A percentile compares a stretch with the other conserved stretches of the same genome.
phyloP scores from a whole-genome alignment of 2,797 vertebrate species.

The Australoheros facetus region DNA sequence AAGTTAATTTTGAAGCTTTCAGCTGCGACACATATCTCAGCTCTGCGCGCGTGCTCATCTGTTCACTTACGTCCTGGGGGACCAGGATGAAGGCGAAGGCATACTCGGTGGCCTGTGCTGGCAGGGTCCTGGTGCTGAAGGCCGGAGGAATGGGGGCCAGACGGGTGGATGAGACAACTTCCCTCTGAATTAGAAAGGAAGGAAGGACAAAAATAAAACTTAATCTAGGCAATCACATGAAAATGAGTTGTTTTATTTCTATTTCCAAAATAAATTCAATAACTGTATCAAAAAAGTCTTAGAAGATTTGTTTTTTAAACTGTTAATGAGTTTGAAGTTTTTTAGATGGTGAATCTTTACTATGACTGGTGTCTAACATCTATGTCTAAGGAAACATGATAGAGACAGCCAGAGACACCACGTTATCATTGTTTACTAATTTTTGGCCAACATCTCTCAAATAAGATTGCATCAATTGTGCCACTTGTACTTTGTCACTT shows the following conservation, averaged over 20 bases:
- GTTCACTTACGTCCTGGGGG: slow-evolving; percentile 91
- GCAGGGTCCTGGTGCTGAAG: slow-evolving; percentile 88
- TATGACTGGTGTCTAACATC: too few relatives aligned
- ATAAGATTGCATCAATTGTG: too few relatives aligned
- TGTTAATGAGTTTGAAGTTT: background rate
- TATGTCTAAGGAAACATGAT: too few relatives aligned
- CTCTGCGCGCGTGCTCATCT: background rate
- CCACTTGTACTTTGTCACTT: background rate
- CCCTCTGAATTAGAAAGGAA: slow-evolving; percentile 83
- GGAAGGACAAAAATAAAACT: slow-evolving; percentile 24
- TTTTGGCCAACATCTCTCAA: too few relatives aligned
- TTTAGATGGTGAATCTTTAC: too few relatives aligned
- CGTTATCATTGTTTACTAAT: too few relatives aligned
- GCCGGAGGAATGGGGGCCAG: slow-evolving; percentile 89
- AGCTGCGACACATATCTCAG: slow-evolving; percentile 32
- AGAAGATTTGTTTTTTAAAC: background rate
- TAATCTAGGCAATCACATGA: background rate
- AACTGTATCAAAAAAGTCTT: background rate
- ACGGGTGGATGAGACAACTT: slow-evolving; percentile 86
- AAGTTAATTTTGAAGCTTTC: slow-evolving; percentile 45
- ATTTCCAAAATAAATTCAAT: background rate
- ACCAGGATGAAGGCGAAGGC: slow-evolving; percentile 93
- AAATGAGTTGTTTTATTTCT: background rate
- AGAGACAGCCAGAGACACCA: too few relatives aligned
- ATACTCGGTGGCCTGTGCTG: slow-evolving; percentile 93